A percentile compares a stretch with the other conserved stretches of the same genome.
phyloP scores from a whole-genome alignment of 2,797 vertebrate species.

The Capromys pilorides region DNA sequence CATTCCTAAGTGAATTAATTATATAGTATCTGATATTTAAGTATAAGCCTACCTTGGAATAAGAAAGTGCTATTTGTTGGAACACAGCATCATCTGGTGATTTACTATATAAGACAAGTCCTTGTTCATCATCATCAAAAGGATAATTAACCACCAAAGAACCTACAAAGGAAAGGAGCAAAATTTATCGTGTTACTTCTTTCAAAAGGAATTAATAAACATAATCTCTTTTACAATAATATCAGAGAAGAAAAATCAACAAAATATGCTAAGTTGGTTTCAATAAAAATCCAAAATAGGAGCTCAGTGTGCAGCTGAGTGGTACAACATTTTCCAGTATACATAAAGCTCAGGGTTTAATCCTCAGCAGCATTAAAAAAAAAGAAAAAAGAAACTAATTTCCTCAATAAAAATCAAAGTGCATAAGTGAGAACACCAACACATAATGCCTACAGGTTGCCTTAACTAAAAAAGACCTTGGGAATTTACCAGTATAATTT shows the following conservation, averaged over 20 bases:
- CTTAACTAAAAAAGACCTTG: conserved; percentile 49
- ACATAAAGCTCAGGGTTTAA: neutral
- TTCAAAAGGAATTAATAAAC: conserved; percentile 59
- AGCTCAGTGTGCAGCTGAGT: neutral
- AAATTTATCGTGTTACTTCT: conserved; percentile 46
- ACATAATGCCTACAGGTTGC: neutral
- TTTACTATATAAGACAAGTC: conserved; percentile 89
- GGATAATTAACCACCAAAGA: conserved; percentile 99
- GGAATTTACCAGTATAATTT: conserved; percentile 29
- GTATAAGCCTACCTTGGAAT: conserved; percentile 90
- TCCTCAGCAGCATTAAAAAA: neutral
- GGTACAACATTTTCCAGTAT: neutral
- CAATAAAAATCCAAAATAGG: conserved; percentile 14
- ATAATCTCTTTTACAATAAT: conserved; percentile 31
- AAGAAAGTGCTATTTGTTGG: conserved; percentile 92
- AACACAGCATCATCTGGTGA: conserved; percentile 95
- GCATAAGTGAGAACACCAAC: neutral
- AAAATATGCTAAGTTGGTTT: conserved; percentile 55
- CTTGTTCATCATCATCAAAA: conserved; percentile 92
- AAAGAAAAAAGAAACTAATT: neutral
- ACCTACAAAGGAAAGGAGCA: conserved; percentile 86
- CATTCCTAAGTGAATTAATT: conserved; percentile 41
- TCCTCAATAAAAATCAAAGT: conserved; percentile 40
- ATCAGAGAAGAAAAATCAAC: conserved; percentile 39
- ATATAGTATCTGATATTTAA: neutral